Percentiles rank a stretch among this genome's conserved stretches.
Evolutionary conservation across 1,140 invertebrate species (phyloP).

Genomic region (Scaptomyza graminum): DNA sequence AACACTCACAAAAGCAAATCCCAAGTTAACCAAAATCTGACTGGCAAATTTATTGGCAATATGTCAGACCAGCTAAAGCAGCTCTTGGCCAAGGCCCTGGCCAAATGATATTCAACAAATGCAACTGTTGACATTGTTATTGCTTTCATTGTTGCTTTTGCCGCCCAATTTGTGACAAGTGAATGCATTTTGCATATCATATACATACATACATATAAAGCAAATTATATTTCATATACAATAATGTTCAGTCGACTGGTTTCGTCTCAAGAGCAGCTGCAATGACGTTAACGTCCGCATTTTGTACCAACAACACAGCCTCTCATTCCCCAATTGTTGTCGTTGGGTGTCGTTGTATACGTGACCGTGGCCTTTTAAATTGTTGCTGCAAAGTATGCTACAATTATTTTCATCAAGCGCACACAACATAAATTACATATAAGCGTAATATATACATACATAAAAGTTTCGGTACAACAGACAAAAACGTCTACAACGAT

Average conservation of each 20-base stretch:
- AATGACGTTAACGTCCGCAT: constrained; percentile 21
- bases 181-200: constrained; percentile 61
- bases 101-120: constrained; percentile 44
- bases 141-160: constrained; percentile 40
- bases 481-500: constrained; percentile 30
- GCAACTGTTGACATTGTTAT: constrained; percentile 30
- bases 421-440: constrained; percentile 39
- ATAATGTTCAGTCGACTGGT: constrained; percentile 50
- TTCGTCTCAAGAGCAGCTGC: constrained; percentile 60
- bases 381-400: constrained; percentile 69
- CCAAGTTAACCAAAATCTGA: constrained; percentile 38
- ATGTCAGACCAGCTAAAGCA: constrained; percentile 2
- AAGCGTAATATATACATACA: constrained; percentile 7
- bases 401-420: constrained; percentile 74
- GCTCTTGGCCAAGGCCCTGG: background rate
- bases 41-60: constrained; percentile 37
- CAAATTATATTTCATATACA: constrained; percentile 72
- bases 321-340: background rate
- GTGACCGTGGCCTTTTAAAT: constrained; percentile 68
- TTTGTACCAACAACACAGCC: constrained; percentile 13
- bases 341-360: constrained; percentile 23
- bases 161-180: constrained; percentile 73
- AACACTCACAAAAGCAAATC: constrained; percentile 25
- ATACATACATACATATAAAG: constrained; percentile 44
- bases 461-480: constrained; percentile 29